These are phyloP conservation scores for Nylanderia fulva DNA, from an alignment of 1,140 invertebrate species.

Conservation along the genomic window DNA sequence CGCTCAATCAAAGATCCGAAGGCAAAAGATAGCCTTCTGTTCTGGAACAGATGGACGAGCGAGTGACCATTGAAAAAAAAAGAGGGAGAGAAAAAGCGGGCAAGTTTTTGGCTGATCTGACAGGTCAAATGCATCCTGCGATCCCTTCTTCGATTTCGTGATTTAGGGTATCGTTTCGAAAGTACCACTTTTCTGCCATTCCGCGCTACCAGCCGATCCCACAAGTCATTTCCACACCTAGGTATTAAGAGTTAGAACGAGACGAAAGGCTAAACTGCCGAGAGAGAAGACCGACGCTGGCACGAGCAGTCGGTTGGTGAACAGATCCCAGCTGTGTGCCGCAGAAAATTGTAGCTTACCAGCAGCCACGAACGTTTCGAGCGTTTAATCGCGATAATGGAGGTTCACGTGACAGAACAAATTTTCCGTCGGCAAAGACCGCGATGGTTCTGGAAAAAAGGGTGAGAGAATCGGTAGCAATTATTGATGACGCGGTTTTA, in stretches of 20 bases:
- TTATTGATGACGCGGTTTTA: constrained; percentile 11
- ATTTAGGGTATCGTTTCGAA: constrained; percentile 73
- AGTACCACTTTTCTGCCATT: constrained; percentile 73
- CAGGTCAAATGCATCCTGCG: constrained; percentile 35
- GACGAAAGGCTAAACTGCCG: background rate
- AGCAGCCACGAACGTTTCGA: constrained; percentile 48
- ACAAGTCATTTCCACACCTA: constrained; percentile 77
- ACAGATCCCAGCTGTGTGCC: constrained; percentile 72
- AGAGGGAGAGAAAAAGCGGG: background rate
- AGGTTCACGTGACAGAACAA: constrained; percentile 74
- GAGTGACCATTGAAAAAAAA: background rate
- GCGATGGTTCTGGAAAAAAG: constrained; percentile 2
- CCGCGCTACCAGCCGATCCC: constrained; percentile 70
- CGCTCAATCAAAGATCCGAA: background rate
- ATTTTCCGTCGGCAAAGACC: constrained; percentile 67
- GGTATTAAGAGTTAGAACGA: constrained; percentile 66
- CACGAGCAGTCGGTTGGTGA: constrained; percentile 69
- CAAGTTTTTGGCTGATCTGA: constrained; percentile 24
- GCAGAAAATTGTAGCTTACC: constrained; percentile 64
- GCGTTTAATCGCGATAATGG: constrained; percentile 80
- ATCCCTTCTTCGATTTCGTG: constrained; percentile 66
- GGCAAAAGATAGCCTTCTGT: background rate
- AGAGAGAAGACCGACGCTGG: constrained; percentile 45
- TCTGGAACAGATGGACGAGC: constrained; percentile 27
- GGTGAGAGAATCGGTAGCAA: constrained; percentile 30